phyloP scores from a whole-genome alignment of 1,140 invertebrate genomes.

The Acyrthosiphon pisum region DNA sequence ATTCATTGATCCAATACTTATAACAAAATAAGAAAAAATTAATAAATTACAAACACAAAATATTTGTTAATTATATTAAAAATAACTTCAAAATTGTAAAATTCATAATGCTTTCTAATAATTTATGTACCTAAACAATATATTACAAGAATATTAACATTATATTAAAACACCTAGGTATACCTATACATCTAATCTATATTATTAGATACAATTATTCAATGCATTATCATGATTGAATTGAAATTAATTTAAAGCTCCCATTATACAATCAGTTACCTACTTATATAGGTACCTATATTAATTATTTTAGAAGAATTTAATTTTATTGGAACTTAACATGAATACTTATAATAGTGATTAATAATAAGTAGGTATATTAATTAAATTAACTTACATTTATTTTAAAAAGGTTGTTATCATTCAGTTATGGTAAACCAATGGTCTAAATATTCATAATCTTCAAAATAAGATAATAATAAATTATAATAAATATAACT shows the following conservation, averaged over 20 bases:
- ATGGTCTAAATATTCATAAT: background rate
- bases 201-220: background rate
- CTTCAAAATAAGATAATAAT: slow-evolving; percentile 15
- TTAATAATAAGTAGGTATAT: background rate
- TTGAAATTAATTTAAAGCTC: background rate
- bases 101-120: too few species aligned
- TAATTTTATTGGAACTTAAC: background rate
- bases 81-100: background rate
- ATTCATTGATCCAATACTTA: slow-evolving; percentile 94
- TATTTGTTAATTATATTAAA: background rate
- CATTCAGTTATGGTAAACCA: slow-evolving; percentile 16
- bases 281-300: background rate
- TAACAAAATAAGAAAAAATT: slow-evolving; percentile 52
- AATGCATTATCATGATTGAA: background rate
- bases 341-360: background rate
- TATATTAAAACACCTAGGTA: background rate
- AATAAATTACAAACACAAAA: background rate
- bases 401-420: background rate
- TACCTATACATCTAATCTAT: background rate
- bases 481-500: background rate
- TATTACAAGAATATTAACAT: background rate
- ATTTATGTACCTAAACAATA: too few species aligned
- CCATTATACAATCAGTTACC: background rate
- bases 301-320: background rate
- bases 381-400: slow-evolving; percentile 10